Evolutionary conservation across 2,113 vertebrate genomes (phyloP).

Genomic region (Piprites chloris): DNA sequence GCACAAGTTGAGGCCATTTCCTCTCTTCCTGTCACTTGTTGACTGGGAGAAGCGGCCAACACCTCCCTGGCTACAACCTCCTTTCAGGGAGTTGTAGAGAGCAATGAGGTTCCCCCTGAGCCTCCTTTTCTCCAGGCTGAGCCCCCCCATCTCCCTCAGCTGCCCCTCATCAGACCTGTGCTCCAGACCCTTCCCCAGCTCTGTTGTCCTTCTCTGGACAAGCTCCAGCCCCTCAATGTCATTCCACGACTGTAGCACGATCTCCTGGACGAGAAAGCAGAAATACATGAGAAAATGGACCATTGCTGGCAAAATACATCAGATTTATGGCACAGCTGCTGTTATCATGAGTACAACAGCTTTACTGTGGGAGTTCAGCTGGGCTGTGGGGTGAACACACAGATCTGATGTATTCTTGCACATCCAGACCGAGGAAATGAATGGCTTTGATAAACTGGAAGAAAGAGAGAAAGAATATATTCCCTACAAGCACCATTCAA

Average conservation of each 20-base stretch:
- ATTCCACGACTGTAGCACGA: accelerated
- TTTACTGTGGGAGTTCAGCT: accelerated
- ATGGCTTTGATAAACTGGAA: not conserved
- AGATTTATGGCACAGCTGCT: not conserved
- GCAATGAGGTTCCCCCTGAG: not conserved
- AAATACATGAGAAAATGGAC: not conserved
- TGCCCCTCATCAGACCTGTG: not conserved
- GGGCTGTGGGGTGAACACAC: too few species aligned
- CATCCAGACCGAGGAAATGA: not conserved
- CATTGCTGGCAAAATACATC: not conserved
- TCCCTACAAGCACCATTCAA: accelerated
- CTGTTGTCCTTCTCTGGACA: not conserved
- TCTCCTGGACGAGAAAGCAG: not conserved
- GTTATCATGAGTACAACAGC: accelerated
- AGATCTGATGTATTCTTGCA: not conserved
- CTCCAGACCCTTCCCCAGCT: not conserved
- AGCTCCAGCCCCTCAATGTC: not conserved
- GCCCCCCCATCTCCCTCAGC: not conserved
- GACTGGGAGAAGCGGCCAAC: too few species aligned
- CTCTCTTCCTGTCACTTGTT: not conserved
- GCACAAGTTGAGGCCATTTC: not conserved
- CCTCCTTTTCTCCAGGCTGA: not conserved
- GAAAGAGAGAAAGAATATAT: not conserved
- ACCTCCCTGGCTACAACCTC: not conserved
- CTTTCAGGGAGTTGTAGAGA: not conserved